Evolutionary conservation across 1,140 invertebrate genomes (phyloP).

Genomic region (Cydia pomonella): DNA sequence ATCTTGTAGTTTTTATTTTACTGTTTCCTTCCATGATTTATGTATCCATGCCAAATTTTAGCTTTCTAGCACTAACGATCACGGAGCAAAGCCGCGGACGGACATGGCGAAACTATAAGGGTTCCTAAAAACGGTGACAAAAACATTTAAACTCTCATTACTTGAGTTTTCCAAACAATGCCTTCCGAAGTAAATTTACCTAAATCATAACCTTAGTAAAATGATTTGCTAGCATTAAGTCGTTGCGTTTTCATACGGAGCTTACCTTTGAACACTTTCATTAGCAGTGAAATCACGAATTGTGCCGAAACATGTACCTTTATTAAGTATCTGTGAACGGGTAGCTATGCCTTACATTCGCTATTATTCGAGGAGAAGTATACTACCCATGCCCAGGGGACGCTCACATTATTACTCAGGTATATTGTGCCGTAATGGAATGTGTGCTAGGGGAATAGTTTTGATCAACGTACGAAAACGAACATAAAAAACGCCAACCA

Average conservation of each 20-base stretch:
- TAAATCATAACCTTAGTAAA: not conserved
- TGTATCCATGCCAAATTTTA: no score
- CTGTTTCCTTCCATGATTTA: no score
- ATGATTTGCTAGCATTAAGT: not conserved
- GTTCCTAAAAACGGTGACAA: not conserved
- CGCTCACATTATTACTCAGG: not conserved
- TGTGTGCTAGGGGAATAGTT: constrained; percentile 27
- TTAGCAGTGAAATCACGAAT: not conserved
- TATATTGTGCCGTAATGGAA: constrained; percentile 26
- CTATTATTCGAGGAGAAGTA: not conserved
- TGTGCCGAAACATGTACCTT: not conserved
- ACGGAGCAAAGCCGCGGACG: no score
- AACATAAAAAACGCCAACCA: constrained; percentile 18
- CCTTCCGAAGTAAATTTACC: not conserved
- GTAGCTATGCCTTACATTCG: not conserved
- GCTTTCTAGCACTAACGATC: no score
- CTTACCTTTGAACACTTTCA: constrained; percentile 16
- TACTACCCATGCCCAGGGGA: not conserved
- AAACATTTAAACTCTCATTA: not conserved
- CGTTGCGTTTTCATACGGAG: not conserved
- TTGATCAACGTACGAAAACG: constrained; percentile 22
- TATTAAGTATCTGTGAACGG: not conserved
- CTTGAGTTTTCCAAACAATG: not conserved
- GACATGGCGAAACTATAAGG: no score
- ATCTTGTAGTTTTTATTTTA: no score